Percentiles rank a stretch among this genome's conserved stretches.
Conservation (phyloP, 1,140 invertebrate genomes). For the Dendrolimus kikuchii region DNA sequence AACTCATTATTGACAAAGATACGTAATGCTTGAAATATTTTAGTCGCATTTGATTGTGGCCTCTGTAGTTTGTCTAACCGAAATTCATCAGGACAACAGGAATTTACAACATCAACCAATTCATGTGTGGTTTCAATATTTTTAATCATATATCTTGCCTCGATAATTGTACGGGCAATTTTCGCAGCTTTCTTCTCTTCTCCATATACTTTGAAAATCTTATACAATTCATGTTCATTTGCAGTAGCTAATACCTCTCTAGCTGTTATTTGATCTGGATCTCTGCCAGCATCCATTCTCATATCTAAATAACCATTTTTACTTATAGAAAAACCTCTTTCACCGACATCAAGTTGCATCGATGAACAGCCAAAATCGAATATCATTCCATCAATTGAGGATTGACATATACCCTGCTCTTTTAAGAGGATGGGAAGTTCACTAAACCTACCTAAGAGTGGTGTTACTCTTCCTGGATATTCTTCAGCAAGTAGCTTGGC, state of each 20-base stretch:
- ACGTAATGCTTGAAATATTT: conserved; percentile 94
- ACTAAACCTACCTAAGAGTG: conserved; percentile 90
- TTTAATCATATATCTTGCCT: conserved; percentile 87
- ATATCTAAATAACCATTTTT: conserved; percentile 93
- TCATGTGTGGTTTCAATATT: conserved; percentile 88
- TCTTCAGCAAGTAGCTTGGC: conserved; percentile 76
- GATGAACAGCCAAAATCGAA: conserved; percentile 97
- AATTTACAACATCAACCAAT: conserved; percentile 84
- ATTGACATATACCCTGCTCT: conserved; percentile 72
- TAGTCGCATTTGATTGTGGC: conserved; percentile 88
- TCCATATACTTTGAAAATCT: conserved; percentile 92
- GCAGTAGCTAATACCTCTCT: conserved; percentile 88
- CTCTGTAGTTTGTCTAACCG: conserved; percentile 82
- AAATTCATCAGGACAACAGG: conserved; percentile 74
- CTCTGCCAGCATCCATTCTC: conserved; percentile 91
- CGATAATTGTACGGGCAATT: conserved; percentile 91
- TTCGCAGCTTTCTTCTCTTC: conserved; percentile 91
- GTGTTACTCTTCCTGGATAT: conserved; percentile 81
- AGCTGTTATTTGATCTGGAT: conserved; percentile 82
- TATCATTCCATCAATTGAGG: conserved; percentile 88
- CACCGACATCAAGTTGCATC: conserved; percentile 90
- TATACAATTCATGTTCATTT: conserved; percentile 83
- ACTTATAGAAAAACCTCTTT: conserved; percentile 89
- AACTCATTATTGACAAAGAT: conserved; percentile 98
- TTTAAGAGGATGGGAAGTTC: conserved; percentile 83